Base-by-base conservation (phyloP, 2,113 vertebrate species). In the Eublepharis macularius region DNA sequence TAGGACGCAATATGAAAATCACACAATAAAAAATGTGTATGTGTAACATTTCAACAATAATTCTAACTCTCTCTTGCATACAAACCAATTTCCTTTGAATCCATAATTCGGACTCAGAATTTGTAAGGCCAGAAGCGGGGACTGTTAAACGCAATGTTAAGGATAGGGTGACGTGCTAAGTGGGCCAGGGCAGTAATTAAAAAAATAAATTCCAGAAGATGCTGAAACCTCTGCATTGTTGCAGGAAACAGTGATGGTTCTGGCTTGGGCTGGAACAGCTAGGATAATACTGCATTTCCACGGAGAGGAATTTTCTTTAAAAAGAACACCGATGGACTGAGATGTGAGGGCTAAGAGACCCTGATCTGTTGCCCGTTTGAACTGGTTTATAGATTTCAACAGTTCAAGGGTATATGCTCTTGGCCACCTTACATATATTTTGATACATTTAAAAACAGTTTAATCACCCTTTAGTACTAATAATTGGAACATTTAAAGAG, bases 161-260 rank as follows among this genome's bases (percentile, higher is more conserved):
- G 5, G 65, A 26, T 36, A 82, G 91, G 90, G 93, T 93, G 93
- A 92, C 88, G 87, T 79, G 89, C 32, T n/a, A 89, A 90, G 80
- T 88, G 89, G 83, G 82, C 83, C 90, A 93, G 91, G 68, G 69
- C 87, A 82, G 74, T 86, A 86, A 87, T 92, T 87, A 57, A 83
- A 92, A 77, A 90, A 93, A 88, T 88, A 89, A 93, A 92, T 92
- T 90, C 89, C 91, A 93, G 94, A 89, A 94, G 91, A 90, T 81
- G 66, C 86, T 90, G 60, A 89, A 82, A 0, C n/a, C 89, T 88
- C 87, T 81, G 90, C 88, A 89, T 92, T 4, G 0, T 68, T 92
- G 83, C 87, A 88, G 84, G n/a, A n/a, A 87, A 81, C 1, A 1
- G 66, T 0, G 5, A 32, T 65, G 90, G 85, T n/a, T 60, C 82